Percentiles rank a stretch among this genome's conserved stretches.
Evolutionary conservation across 2,113 vertebrate genomes (phyloP).

Genomic region (Chlamydotis undulata): DNA sequence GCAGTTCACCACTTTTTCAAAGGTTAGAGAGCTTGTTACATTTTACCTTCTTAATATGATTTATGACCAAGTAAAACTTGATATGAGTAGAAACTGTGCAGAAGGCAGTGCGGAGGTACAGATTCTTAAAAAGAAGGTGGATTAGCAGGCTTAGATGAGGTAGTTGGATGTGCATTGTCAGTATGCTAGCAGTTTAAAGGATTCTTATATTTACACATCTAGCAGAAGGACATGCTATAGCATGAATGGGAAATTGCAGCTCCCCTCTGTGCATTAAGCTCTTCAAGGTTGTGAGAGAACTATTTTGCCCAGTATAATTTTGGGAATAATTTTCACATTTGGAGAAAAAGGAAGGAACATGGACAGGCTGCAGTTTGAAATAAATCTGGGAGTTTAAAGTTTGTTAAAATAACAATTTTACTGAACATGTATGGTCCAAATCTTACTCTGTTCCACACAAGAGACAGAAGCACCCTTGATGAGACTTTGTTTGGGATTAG

Average conservation of each 20-base stretch:
- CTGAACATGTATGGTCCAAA: not conserved
- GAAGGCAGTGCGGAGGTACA: not conserved
- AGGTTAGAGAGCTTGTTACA: not conserved
- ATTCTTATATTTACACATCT: not conserved
- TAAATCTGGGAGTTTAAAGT: not conserved
- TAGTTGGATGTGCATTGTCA: not conserved
- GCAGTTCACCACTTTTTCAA: not conserved
- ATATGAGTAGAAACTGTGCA: not conserved
- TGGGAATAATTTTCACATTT: not conserved
- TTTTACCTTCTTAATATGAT: not conserved
- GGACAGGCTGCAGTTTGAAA: not conserved
- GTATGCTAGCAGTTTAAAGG: not conserved
- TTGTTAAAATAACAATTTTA: not conserved
- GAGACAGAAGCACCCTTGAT: not conserved
- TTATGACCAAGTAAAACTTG: not conserved
- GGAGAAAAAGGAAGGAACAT: not conserved
- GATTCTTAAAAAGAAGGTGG: not conserved
- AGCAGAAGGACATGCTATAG: not conserved
- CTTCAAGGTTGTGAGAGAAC: not conserved
- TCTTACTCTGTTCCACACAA: not conserved
- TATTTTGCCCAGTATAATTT: not conserved
- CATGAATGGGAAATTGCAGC: not conserved
- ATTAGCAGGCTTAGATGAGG: not conserved
- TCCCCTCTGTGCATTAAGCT: not conserved
- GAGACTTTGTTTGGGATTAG: conserved; percentile 6